These are phyloP conservation scores for Candidula unifasciata DNA, from an alignment of 2,888 invertebrate species.

Conservation along the genomic window DNA sequence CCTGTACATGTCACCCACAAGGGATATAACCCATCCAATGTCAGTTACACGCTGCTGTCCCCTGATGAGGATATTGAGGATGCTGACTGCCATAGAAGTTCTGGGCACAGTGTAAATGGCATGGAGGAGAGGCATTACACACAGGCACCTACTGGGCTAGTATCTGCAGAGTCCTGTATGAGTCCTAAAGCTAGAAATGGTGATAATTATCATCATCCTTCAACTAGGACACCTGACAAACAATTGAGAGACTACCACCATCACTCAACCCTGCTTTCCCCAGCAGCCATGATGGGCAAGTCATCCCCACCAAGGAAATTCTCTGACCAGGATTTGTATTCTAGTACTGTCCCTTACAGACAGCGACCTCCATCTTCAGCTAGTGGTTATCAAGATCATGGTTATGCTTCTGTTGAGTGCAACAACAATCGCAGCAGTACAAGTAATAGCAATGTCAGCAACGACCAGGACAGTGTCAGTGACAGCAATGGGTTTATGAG, in stretches of 20 bases:
- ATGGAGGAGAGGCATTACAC: constrained; percentile 16
- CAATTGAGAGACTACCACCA: constrained; percentile 16
- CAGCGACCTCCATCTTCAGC: constrained; percentile 49
- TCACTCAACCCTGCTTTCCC: background rate
- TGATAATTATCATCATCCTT: constrained; percentile 31
- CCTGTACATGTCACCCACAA: constrained; percentile 45
- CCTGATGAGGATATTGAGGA: constrained; percentile 38
- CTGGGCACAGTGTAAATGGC: constrained; percentile 19
- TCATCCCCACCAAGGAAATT: constrained; percentile 49
- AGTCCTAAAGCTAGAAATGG: constrained; percentile 10
- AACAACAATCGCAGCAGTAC: constrained; percentile 42
- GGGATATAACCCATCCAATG: constrained; percentile 47
- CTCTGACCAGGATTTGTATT: constrained; percentile 57
- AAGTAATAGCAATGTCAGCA: constrained; percentile 46
- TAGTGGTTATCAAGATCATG: constrained; percentile 48
- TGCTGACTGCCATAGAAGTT: background rate
- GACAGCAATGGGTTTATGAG: constrained; percentile 20
- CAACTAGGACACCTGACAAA: constrained; percentile 3
- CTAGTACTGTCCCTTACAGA: constrained; percentile 51
- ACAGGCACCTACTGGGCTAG: constrained; percentile 7
- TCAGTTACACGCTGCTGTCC: constrained; percentile 34
- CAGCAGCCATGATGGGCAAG: background rate
- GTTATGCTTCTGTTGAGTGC: constrained; percentile 52
- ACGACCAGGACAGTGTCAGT: background rate
- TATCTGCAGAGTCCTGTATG: constrained; percentile 38